phyloP scores from a whole-genome alignment of 2,888 invertebrate genomes.

The Dione juno region DNA sequence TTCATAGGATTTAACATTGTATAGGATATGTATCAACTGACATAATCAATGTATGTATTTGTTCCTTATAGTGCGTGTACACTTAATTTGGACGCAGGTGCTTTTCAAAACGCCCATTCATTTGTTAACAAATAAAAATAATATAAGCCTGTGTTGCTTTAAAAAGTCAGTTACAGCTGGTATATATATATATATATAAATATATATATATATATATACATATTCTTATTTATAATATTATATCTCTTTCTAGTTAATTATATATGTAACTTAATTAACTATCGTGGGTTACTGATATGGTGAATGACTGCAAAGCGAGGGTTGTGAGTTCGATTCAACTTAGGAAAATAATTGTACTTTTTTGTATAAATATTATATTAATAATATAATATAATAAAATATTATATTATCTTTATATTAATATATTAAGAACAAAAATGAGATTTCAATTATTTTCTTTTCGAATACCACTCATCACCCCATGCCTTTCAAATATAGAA shows the following conservation, averaged over 20 bases:
- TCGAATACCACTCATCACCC: too few relatives aligned
- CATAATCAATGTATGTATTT: slow-evolving; percentile 6
- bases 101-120: slow-evolving; percentile 1
- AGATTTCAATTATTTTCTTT: too few relatives aligned
- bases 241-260: neutral
- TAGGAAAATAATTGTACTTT: neutral
- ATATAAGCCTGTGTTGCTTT: neutral
- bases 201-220: neutral
- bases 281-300: too few relatives aligned
- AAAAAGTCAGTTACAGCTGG: neutral
- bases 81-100: slow-evolving; percentile 40
- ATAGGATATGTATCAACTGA: slow-evolving; percentile 20
- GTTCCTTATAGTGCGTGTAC: slow-evolving; percentile 22
- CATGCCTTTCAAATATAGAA: too few relatives aligned
- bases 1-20: slow-evolving; percentile 3
- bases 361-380: neutral
- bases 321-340: neutral
- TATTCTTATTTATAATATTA: neutral
- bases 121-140: slow-evolving; percentile 8
- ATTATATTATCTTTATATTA: too few relatives aligned
- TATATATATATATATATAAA: too few relatives aligned
- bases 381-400: too few relatives aligned
- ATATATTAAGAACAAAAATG: too few relatives aligned
- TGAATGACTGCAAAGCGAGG: too few relatives aligned
- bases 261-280: too few relatives aligned